phyloP scores from a whole-genome alignment of 2,113 vertebrate genomes.

The Heptranchias perlo region DNA sequence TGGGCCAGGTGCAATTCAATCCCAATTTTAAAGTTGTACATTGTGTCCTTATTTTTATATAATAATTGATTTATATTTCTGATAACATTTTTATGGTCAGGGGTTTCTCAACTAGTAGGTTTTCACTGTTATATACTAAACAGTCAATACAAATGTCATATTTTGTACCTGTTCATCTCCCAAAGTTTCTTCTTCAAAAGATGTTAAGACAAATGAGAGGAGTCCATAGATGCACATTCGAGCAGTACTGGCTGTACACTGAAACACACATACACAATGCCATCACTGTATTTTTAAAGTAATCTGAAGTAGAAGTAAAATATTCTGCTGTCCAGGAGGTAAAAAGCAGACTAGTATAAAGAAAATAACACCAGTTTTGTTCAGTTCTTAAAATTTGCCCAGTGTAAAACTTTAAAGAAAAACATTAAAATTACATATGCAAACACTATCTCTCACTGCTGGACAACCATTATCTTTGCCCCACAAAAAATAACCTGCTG shows the following conservation, averaged over 20 bases:
- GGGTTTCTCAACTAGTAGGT: too few relatives aligned
- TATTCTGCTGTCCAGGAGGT: background rate
- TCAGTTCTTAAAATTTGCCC: background rate
- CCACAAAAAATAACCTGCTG: background rate
- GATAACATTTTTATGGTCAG: background rate
- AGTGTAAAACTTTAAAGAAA: background rate
- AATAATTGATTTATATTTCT: background rate
- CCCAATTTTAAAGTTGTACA: background rate
- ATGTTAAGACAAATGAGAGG: slow-evolving; percentile 84
- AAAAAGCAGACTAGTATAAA: too few relatives aligned
- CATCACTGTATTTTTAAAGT: background rate
- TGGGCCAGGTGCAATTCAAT: background rate
- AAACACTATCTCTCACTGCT: background rate
- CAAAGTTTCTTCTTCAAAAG: slow-evolving; percentile 79
- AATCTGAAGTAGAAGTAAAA: background rate
- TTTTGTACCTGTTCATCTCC: slow-evolving; percentile 79
- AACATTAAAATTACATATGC: background rate
- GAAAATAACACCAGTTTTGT: background rate
- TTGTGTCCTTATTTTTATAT: background rate
- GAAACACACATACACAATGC: slow-evolving; percentile 41
- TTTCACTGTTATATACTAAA: background rate
- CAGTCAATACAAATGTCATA: background rate
- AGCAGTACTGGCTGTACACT: slow-evolving; percentile 91
- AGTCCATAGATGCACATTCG: slow-evolving; percentile 92
- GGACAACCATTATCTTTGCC: background rate